Evolutionary conservation across 2,797 vertebrate species (phyloP).

Genomic region (Hydrocynus forskahlii): DNA sequence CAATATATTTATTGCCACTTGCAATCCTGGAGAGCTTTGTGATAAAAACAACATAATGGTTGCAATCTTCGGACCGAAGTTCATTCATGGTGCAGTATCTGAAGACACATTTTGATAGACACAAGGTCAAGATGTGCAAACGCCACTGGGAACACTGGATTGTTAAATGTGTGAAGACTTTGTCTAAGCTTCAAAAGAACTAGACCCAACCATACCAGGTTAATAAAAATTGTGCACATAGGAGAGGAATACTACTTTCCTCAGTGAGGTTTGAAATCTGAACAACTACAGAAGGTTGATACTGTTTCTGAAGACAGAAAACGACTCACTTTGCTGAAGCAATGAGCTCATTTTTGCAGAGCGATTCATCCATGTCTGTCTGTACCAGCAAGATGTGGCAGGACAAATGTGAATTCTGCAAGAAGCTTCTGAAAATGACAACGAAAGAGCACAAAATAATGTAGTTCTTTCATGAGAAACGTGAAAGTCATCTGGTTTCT

Average conservation of each 20-base stretch:
- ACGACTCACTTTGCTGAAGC: conserved; percentile 78
- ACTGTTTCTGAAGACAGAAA: background rate
- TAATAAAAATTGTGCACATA: background rate
- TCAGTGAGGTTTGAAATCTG: no score
- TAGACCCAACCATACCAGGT: background rate
- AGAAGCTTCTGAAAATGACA: conserved; percentile 65
- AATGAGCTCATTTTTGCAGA: conserved; percentile 76
- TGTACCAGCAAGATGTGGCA: conserved; percentile 74
- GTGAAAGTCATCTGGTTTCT: background rate
- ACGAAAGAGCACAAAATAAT: background rate
- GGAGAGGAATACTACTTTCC: no score
- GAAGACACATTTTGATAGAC: conserved; percentile 12
- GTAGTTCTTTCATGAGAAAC: background rate
- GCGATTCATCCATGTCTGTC: conserved; percentile 78
- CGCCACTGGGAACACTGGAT: background rate
- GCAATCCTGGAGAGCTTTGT: conserved; percentile 77
- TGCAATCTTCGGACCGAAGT: conserved; percentile 53
- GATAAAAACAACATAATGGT: conserved; percentile 73
- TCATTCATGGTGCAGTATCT: conserved; percentile 82
- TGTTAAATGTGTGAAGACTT: background rate
- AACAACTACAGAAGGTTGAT: no score
- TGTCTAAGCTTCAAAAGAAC: no score
- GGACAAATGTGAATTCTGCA: conserved; percentile 53
- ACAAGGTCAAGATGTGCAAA: background rate
- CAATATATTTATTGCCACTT: conserved; percentile 73